Evolutionary conservation across 2,113 vertebrate species (phyloP), one percentile per base, ranked within the genome.

Genomic region (Pithys albifrons): DNA sequence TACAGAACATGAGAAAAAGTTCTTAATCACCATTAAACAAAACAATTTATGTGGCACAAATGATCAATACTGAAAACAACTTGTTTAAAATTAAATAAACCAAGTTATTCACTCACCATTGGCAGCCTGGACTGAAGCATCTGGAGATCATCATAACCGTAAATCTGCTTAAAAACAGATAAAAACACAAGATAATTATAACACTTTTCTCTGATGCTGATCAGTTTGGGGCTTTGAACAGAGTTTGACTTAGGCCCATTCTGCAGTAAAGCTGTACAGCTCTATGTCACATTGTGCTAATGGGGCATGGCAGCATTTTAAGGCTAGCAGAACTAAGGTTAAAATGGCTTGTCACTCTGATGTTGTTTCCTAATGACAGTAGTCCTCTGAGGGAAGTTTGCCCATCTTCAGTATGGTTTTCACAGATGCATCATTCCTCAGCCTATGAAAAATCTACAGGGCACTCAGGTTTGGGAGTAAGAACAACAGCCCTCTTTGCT

Each of bases 121-220:
- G 99, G 99, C 89, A 99, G 98, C 97, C 99, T 98, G 79, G 99
- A 99, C 88, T 99, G 99, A 83, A 99, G 98, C 98, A 99, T 98
- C 95, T 99, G 99, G 67, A 99, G 99, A 97, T 99, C 99, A 41
- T 99, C 99, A 65, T 99, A 99, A 93, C 99, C 99, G 58, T 99
- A 99, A 91, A 99, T 99, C 98, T 99, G 99, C 96, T 98, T 97
- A 72, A 96, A 95, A 91, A 93, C 82, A 95, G 96, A 94, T 89
- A 95, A 64, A 71, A 85, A 31, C 10, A 82, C 5, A 91, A 35
- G 25, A 81, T 51, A 33, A 57, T 94, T 92, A 8, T 91, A 96
- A 93, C 28, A 89, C 49, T 75, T 62, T 77, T 57, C 59, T 65
- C 54, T 43, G 31, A 72, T 3, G 1, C 7, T 61, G 39, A 74